Conservation (phyloP, 1,140 invertebrate genomes). For the Listronotus oregonensis region DNA sequence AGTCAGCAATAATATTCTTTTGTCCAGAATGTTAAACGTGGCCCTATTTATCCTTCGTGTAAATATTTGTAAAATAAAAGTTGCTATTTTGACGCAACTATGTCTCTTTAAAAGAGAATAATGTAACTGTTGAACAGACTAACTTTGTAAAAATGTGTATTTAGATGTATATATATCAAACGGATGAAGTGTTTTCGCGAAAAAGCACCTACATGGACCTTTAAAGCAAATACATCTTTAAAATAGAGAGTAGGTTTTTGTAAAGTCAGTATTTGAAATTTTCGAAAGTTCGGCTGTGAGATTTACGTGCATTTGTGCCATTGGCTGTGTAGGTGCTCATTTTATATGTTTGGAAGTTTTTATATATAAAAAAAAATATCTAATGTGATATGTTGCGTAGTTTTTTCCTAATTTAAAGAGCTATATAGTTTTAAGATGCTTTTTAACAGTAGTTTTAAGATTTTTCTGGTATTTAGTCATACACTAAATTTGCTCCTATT, state of each 20-base stretch:
- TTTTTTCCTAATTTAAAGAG: conserved; percentile 26
- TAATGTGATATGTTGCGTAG: conserved; percentile 48
- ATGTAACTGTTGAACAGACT: conserved; percentile 27
- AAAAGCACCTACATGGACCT: conserved; percentile 48
- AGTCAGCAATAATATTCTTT: background rate
- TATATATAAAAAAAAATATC: conserved; percentile 41
- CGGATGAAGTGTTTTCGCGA: conserved; percentile 22
- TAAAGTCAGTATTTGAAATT: conserved; percentile 50
- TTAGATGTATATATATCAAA: conserved; percentile 25
- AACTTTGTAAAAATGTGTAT: conserved; percentile 35
- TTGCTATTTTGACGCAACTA: conserved; percentile 15
- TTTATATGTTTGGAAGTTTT: conserved; percentile 11
- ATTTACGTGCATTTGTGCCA: conserved; percentile 52
- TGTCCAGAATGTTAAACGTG: background rate
- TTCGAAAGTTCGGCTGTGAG: conserved; percentile 52
- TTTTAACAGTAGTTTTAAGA: conserved; percentile 20
- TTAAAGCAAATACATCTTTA: conserved; percentile 47
- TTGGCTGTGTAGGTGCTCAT: conserved; percentile 50
- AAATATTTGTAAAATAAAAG: conserved; percentile 18
- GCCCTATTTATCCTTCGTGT: background rate
- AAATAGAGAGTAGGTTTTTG: conserved; percentile 44
- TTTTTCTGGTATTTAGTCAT: conserved; percentile 14
- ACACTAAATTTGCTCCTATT: background rate
- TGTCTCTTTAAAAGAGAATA: conserved; percentile 22
- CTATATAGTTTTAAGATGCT: conserved; percentile 23